A percentile compares a stretch with the other conserved stretches of the same genome.
phyloP scores from a whole-genome alignment of 2,113 vertebrate genomes.

The Emydocephalus ijimae region DNA sequence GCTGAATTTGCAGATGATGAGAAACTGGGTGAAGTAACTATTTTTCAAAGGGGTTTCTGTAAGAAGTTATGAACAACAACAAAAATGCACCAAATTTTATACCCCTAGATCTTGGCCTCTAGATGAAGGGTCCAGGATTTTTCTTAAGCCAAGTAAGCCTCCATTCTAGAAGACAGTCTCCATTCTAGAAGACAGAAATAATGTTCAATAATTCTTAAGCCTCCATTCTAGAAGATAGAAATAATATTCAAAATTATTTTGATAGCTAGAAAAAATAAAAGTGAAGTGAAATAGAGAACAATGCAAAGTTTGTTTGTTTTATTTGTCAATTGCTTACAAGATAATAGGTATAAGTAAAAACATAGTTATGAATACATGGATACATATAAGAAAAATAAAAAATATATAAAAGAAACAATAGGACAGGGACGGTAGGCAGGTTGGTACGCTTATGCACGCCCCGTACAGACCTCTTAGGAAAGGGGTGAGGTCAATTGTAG shows the following conservation, averaged over 20 bases:
- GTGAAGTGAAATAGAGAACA: not conserved
- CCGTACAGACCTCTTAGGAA: no score
- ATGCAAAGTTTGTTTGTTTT: not conserved
- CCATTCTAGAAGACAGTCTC: no score
- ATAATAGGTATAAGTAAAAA: no score
- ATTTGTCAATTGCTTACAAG: no score
- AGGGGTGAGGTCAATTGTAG: no score
- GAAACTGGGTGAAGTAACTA: not conserved
- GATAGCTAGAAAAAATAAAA: not conserved
- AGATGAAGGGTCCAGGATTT: not conserved
- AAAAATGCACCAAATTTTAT: not conserved
- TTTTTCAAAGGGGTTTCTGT: not conserved
- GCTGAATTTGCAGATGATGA: not conserved
- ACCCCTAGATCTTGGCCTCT: not conserved
- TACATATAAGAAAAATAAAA: no score
- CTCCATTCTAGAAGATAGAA: not conserved
- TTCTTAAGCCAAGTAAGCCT: not conserved
- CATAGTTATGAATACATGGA: no score
- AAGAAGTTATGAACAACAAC: not conserved
- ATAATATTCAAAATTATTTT: not conserved
- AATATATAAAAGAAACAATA: no score
- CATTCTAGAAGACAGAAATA: not conserved
- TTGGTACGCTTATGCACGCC: no score
- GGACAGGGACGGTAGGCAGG: no score
- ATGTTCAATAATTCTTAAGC: not conserved